A percentile compares a stretch with the other conserved stretches of the same genome.
These are phyloP conservation scores for Plumapathes pennacea DNA, from an alignment of 92 coral and sea anemone genomes.

Conservation along the genomic window DNA sequence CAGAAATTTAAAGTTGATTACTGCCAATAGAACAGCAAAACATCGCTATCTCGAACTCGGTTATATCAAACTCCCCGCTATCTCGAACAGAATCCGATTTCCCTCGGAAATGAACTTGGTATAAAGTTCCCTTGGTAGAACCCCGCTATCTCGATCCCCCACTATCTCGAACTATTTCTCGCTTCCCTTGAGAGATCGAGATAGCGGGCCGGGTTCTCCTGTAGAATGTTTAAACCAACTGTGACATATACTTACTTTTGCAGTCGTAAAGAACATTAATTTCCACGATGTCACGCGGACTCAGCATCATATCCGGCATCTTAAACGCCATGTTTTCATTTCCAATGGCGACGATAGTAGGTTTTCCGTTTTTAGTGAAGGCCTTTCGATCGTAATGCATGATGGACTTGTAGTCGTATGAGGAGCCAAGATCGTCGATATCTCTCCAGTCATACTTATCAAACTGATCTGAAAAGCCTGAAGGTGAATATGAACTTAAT, in stretches of 20 bases:
- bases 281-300: slow-evolving; percentile 69
- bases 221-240: too few relatives aligned
- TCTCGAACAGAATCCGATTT: too few relatives aligned
- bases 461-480: slow-evolving; percentile 66
- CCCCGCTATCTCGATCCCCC: too few relatives aligned
- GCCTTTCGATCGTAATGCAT: slow-evolving; percentile 74
- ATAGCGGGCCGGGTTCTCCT: too few relatives aligned
- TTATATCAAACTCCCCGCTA: too few relatives aligned
- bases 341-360: slow-evolving; percentile 61
- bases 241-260: slow-evolving; percentile 55
- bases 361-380: slow-evolving; percentile 56
- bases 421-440: slow-evolving; percentile 55
- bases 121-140: too few relatives aligned
- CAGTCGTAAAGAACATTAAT: slow-evolving; percentile 82
- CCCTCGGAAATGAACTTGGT: too few relatives aligned
- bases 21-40: too few relatives aligned
- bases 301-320: slow-evolving; percentile 12
- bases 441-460: slow-evolving; percentile 52
- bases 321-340: slow-evolving; percentile 46
- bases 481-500: background rate
- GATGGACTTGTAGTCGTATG: slow-evolving; percentile 66
- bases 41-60: too few relatives aligned
- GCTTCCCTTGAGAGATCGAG: too few relatives aligned
- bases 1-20: too few relatives aligned
- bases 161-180: too few relatives aligned